phyloP scores from a whole-genome alignment of 2,113 vertebrate genomes.

The Scopus umbretta region DNA sequence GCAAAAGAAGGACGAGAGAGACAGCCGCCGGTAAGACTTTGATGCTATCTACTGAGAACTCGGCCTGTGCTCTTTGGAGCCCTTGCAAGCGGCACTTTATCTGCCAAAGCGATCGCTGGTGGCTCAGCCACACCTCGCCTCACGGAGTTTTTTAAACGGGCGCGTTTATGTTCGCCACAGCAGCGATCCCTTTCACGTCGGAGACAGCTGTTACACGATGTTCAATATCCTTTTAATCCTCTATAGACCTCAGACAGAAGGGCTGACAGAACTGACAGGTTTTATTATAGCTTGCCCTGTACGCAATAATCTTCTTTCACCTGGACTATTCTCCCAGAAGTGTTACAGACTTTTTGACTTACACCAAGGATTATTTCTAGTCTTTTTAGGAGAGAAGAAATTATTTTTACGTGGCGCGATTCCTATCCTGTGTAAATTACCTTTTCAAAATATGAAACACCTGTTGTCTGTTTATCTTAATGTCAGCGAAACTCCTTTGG shows the following conservation, averaged over 20 bases:
- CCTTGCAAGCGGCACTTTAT: background rate
- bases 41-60: background rate
- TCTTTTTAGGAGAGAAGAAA: conserved; percentile 34
- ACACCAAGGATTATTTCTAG: conserved; percentile 47
- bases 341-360: conserved; percentile 62
- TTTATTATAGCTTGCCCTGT: conserved; percentile 72
- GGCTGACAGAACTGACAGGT: conserved; percentile 69
- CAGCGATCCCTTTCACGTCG: conserved; percentile 37
- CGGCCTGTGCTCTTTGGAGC: background rate
- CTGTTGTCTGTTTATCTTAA: conserved; percentile 45
- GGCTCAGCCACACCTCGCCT: conserved; percentile 25
- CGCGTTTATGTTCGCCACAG: conserved; percentile 14
- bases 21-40: background rate
- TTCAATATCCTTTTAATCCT: conserved; percentile 71
- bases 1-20: background rate
- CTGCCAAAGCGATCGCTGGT: conserved; percentile 2
- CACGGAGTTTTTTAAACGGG: background rate
- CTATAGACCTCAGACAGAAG: conserved; percentile 61
- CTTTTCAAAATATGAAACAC: conserved; percentile 40
- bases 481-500: background rate
- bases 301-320: conserved; percentile 73
- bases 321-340: conserved; percentile 58
- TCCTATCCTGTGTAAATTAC: conserved; percentile 22
- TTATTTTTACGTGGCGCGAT: conserved; percentile 11
- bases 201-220: conserved; percentile 66